These are phyloP conservation scores for Deilephila porcellus DNA, from an alignment of 2,888 invertebrate genomes.

Conservation along the genomic window DNA sequence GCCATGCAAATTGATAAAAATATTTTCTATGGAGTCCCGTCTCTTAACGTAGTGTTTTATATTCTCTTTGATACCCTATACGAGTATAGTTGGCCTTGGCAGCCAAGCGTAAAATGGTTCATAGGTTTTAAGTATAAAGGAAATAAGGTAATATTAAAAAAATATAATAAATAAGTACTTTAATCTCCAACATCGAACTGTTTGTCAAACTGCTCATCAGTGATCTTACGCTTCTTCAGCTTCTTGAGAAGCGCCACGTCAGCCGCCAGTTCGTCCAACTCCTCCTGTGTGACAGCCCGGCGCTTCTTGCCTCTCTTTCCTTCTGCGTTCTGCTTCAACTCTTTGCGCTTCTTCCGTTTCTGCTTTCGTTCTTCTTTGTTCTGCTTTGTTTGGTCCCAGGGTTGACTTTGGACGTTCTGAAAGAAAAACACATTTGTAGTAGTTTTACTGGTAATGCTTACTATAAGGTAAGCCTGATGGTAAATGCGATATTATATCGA, in stretches of 20 bases:
- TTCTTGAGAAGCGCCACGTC: constrained; percentile 94
- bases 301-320: constrained; percentile 73
- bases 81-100: no score
- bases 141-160: not conserved
- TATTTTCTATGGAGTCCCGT: no score
- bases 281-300: constrained; percentile 86
- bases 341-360: constrained; percentile 86
- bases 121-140: no score
- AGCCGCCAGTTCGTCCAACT: constrained; percentile 90
- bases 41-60: no score
- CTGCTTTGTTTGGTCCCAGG: constrained; percentile 92
- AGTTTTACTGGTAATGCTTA: not conserved
- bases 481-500: no score
- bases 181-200: constrained; percentile 82
- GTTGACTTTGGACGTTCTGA: constrained; percentile 83
- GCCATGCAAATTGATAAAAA: no score
- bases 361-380: constrained; percentile 87
- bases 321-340: constrained; percentile 75
- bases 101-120: no score
- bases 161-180: constrained; percentile 36
- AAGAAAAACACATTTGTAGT: constrained; percentile 31
- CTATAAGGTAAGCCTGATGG: not conserved
- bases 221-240: constrained; percentile 92
- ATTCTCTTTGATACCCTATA: no score
- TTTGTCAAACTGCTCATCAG: constrained; percentile 87